Evolutionary conservation across 2,113 vertebrate species (phyloP).

Genomic region (Trichomycterus rosablanca): DNA sequence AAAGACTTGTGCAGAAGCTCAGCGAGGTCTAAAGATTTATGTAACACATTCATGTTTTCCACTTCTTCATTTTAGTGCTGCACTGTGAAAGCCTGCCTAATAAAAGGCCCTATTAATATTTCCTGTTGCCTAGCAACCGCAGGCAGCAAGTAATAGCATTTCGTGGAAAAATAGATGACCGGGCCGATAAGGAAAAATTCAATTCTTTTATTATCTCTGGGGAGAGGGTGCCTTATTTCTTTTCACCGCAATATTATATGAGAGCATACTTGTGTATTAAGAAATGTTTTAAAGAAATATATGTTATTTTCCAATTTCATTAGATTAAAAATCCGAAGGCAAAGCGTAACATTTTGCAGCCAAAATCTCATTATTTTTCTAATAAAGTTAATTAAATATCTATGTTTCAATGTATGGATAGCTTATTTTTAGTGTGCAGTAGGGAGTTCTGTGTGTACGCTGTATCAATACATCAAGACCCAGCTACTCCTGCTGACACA

Average conservation of each 20-base stretch:
- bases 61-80: conserved; percentile 99
- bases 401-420: conserved; percentile 53
- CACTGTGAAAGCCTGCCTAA: conserved; percentile 98
- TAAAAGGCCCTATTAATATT: conserved; percentile 99
- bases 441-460: too few relatives aligned
- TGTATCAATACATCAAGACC: too few relatives aligned
- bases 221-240: conserved; percentile 97
- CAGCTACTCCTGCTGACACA: too few relatives aligned
- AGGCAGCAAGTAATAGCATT: conserved; percentile 99
- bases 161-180: conserved; percentile 98
- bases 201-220: conserved; percentile 99
- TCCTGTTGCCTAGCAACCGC: conserved; percentile 98
- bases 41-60: conserved; percentile 99
- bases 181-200: conserved; percentile 99
- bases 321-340: conserved; percentile 46
- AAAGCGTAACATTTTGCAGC: too few relatives aligned
- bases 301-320: conserved; percentile 72
- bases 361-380: conserved; percentile 45
- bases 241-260: conserved; percentile 92
- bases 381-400: conserved; percentile 70
- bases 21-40: conserved; percentile 99
- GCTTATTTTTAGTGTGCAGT: neutral
- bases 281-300: conserved; percentile 73
- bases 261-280: conserved; percentile 83
- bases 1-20: conserved; percentile 92